Evolutionary conservation across 2,888 invertebrate genomes (phyloP).

Genomic region (Ctenicera cuprea): DNA sequence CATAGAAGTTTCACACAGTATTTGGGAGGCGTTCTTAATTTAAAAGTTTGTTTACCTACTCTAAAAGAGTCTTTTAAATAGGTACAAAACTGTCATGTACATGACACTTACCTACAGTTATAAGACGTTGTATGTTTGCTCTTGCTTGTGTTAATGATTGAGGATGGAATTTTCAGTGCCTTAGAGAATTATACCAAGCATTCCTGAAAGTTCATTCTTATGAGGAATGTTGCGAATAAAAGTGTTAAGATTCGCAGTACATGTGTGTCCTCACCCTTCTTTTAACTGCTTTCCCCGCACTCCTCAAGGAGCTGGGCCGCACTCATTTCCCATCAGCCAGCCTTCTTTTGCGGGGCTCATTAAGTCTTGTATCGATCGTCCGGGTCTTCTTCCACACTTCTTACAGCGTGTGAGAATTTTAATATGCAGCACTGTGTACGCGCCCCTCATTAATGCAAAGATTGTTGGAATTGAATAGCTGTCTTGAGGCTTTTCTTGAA

Average conservation of each 20-base stretch:
- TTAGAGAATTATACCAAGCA: neutral
- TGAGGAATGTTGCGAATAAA: conserved; percentile 18
- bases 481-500: conserved; percentile 59
- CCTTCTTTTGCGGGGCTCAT: conserved; percentile 71
- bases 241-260: conserved; percentile 50
- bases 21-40: no score
- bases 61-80: no score
- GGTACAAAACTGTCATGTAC: no score
- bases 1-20: no score
- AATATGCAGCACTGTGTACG: conserved; percentile 69
- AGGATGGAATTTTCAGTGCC: neutral
- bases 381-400: conserved; percentile 66
- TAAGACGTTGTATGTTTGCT: no score
- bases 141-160: neutral
- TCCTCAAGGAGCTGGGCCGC: conserved; percentile 52
- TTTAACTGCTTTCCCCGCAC: conserved; percentile 57
- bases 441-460: conserved; percentile 70
- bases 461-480: conserved; percentile 67
- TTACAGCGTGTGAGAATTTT: conserved; percentile 71
- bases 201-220: neutral
- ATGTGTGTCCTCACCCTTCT: conserved; percentile 58
- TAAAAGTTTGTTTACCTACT: no score
- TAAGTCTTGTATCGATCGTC: conserved; percentile 70
- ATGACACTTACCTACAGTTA: no score
- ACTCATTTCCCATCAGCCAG: conserved; percentile 64